Evolutionary conservation across 2,113 vertebrate genomes (phyloP), one percentile per base, ranked within the genome.

Genomic region (Tilapia sparmanii): DNA sequence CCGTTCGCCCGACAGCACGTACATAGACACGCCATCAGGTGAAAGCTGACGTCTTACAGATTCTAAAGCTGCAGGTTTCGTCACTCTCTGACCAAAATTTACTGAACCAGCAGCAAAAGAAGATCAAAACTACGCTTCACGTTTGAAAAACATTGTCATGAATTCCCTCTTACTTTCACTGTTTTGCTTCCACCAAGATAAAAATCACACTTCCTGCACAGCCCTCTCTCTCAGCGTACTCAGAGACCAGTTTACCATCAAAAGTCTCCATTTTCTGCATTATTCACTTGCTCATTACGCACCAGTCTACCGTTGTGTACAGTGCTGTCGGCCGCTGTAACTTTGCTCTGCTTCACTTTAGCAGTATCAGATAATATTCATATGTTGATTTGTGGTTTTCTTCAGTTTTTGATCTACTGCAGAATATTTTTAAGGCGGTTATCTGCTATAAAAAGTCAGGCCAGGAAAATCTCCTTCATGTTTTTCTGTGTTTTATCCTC

Each of bases 271-370:
- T 66, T 35, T 66, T 35, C 18, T 66, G 18, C 61, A 12, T 35
- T 35, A 66, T 66, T 66, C 61, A 35, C 19, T 35, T 66, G 31
- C 61, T 66, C 31, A 35, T 63, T 35, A 3, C 0, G 1, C 31
- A n/a, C 0, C 4, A 66, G 10, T 66, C 61, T 66, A 35, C 31
- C 6, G 4, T 63, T 63, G 0, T 63, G 31, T 33, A 63, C 29
- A 33, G 59, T 63, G 18, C 59, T 35, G 59, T 35, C 18, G 0
- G 31, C 18, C 6, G 0, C 18, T 35, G 31, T 63, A 63, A 0
- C 0, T 33, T 63, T 7, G 59, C 59, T 63, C 18, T 63, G 6
- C 59, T 63, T 63, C 31, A 0, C 10, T 63, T 63, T 35, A n/a
- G 31, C 18, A n/a, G 59, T 7, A 35, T 63, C 59, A 7, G 59